Evolutionary conservation across 2,797 vertebrate species (phyloP).

Genomic region (Chrosomus eos): DNA sequence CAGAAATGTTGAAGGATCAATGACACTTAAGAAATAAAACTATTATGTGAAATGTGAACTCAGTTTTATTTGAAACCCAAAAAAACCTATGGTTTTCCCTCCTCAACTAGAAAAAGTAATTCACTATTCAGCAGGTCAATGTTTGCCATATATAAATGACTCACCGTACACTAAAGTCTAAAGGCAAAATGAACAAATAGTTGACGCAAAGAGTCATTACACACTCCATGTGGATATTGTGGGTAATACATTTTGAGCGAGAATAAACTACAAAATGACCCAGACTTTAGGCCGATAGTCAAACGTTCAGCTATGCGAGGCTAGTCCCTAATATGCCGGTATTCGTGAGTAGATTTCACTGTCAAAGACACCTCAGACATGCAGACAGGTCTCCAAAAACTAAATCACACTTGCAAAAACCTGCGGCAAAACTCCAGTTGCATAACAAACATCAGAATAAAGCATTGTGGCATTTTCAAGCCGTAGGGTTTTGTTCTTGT

Average conservation of each 20-base stretch:
- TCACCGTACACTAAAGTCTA: neutral
- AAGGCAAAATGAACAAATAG: neutral
- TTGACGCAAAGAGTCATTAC: neutral
- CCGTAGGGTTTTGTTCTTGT: constrained; percentile 25
- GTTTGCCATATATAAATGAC: neutral
- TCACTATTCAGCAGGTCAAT: neutral
- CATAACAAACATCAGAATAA: constrained; percentile 40
- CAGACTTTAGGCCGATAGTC: neutral
- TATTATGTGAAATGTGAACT: too few species aligned
- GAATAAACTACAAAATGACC: neutral
- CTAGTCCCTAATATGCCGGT: neutral
- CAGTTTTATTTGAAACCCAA: neutral
- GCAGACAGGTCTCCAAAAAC: constrained; percentile 22
- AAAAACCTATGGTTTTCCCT: neutral
- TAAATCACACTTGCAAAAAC: constrained; percentile 22
- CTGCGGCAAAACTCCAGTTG: constrained; percentile 18
- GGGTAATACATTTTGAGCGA: too few species aligned
- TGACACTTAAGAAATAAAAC: neutral
- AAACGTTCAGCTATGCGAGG: neutral
- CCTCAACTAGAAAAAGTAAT: neutral
- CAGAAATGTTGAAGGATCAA: neutral
- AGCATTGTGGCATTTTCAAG: constrained; percentile 29
- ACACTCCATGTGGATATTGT: neutral
- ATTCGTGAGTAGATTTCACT: constrained; percentile 26
- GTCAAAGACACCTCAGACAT: constrained; percentile 27